Percentiles rank a stretch among this genome's conserved stretches.
These are phyloP conservation scores for Acrocephalus scirpaceus DNA, from an alignment of 2,797 vertebrate genomes.

Conservation along the genomic window DNA sequence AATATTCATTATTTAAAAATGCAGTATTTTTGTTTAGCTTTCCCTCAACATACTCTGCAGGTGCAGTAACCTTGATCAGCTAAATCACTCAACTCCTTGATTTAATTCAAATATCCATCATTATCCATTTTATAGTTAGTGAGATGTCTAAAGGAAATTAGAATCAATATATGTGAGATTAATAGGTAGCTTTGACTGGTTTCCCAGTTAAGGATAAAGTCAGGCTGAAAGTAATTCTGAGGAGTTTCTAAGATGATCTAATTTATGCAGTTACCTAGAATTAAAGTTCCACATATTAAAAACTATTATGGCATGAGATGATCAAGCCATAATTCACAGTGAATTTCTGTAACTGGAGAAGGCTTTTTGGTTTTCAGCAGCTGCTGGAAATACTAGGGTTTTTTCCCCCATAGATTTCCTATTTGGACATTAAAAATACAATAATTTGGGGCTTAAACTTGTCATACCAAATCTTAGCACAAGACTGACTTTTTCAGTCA, in stretches of 20 bases:
- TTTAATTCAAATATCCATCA: background rate
- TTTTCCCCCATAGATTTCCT: background rate
- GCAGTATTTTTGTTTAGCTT: background rate
- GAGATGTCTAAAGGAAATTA: background rate
- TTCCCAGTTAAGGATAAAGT: background rate
- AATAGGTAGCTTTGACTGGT: background rate
- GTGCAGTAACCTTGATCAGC: background rate
- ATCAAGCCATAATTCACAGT: background rate
- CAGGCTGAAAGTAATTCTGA: background rate
- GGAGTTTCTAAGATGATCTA: background rate
- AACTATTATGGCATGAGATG: background rate
- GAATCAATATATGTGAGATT: background rate
- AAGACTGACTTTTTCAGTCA: background rate
- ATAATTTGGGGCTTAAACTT: background rate
- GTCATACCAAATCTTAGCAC: background rate
- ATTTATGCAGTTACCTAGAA: background rate
- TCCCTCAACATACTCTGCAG: background rate
- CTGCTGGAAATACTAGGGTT: background rate
- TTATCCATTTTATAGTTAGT: background rate
- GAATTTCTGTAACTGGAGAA: background rate
- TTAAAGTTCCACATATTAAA: background rate
- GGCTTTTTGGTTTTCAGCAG: background rate
- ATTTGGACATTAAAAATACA: background rate
- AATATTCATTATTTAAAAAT: background rate
- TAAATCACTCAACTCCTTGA: background rate